These are phyloP conservation scores for Lonchura striata DNA, from an alignment of 2,113 vertebrate genomes.

Conservation along the genomic window DNA sequence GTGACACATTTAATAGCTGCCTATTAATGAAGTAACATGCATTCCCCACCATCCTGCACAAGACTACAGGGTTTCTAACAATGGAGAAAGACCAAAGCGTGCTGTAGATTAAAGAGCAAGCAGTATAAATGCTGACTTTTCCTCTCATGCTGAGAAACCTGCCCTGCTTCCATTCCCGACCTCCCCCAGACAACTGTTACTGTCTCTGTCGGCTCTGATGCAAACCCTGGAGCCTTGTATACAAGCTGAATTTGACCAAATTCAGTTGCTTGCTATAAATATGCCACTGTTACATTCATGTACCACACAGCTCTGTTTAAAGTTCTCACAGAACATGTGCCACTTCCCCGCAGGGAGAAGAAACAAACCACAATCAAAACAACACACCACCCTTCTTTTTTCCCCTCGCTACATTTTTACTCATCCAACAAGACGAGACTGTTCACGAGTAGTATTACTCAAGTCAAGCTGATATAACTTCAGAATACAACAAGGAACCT, in stretches of 20 bases:
- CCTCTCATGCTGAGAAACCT: background rate
- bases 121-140: background rate
- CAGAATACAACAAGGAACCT: background rate
- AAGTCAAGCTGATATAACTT: background rate
- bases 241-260: background rate
- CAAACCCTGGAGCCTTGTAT: background rate
- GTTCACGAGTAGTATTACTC: fast-evolving
- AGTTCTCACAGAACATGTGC: background rate
- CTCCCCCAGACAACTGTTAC: background rate
- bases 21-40: background rate
- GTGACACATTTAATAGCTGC: background rate
- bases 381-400: background rate
- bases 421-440: background rate
- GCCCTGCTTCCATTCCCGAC: background rate
- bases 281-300: background rate
- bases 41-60: background rate
- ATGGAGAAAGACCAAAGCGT: background rate
- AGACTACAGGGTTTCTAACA: background rate
- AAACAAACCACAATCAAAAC: background rate
- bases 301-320: background rate
- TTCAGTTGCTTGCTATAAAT: background rate
- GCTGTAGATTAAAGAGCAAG: background rate
- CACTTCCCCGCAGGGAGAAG: background rate
- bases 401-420: background rate
- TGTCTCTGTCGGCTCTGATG: background rate